Base-by-base conservation (phyloP, 2,113 vertebrate species). In the Ramphastos sulfuratus region DNA sequence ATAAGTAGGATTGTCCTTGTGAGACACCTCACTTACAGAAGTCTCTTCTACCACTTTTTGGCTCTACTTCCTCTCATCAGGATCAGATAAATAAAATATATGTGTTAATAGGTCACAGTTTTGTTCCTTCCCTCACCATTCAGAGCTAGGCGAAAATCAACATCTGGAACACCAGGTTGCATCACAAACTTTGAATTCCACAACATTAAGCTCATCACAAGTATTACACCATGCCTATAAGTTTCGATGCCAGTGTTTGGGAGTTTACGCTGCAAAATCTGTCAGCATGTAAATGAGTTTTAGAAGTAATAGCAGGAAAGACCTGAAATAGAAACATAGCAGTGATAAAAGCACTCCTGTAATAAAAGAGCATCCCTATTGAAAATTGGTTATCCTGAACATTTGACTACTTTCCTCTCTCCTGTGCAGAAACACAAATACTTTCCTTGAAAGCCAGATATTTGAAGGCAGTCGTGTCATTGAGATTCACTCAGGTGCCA, bases 101-200 rank as follows among this genome's bases (percentile, higher is more conserved):
- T 23, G 8, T 11, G 25, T 73, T 60, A 42, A 5, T 73, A 9
- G 3, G 9, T 46, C 30, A 64, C 15, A 48, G 19, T 69, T 72
- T 72, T 83, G 2, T 67, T 88, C 21, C 14, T 37, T 72, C 28
- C 7, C 6, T 10, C 24, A 23, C 6, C 33, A 42, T 31, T n/a
- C 60, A 69, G 18, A 69, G 8, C 6, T 42, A 61, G 25, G 19
- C 65, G 11, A 52, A 69, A 92, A 56, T 8, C 71, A 94, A 82
- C 21, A 92, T 58, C 83, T 73, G 30, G 44, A 93, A 83, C 19
- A 79, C 33, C 75, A 82, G 37, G 85, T 44, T 75, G 10, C n/a
- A 69, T 64, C 31, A 82, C 80, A 75, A 39, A 14, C 6, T 74
- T 84, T 4, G 2, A 79, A 76, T 65, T 72, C 66, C 59, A 79